Evolutionary conservation across 2,113 vertebrate genomes (phyloP).

Genomic region (Speoplatyrhinus poulsoni): DNA sequence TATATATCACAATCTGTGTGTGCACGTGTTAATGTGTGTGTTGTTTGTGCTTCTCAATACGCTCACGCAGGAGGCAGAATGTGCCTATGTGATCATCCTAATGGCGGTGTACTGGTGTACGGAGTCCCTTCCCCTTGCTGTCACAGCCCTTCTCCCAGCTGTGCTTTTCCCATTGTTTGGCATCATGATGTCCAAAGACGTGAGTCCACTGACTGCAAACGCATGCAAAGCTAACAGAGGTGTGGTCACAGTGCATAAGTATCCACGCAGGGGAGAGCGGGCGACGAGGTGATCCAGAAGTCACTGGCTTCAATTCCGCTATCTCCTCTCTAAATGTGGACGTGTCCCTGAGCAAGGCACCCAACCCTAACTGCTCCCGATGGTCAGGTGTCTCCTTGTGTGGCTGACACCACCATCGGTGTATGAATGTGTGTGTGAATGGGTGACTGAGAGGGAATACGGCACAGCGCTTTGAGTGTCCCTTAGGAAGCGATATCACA

Average conservation of each 20-base stretch:
- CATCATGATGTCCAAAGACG: slow-evolving; percentile 87
- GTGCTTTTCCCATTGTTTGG: slow-evolving; percentile 91
- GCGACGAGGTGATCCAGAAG: too few species aligned
- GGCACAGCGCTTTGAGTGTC: too few species aligned
- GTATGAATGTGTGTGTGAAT: too few species aligned
- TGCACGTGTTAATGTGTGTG: not conserved
- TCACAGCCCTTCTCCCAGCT: slow-evolving; percentile 88
- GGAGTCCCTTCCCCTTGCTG: slow-evolving; percentile 89
- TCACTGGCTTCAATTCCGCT: too few species aligned
- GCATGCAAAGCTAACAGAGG: not conserved
- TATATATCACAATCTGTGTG: not conserved
- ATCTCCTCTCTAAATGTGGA: too few species aligned
- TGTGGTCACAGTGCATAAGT: not conserved
- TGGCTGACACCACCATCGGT: too few species aligned
- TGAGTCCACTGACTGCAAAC: slow-evolving; percentile 50
- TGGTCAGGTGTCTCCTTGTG: too few species aligned
- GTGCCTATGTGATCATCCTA: slow-evolving; percentile 87
- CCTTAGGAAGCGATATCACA: too few species aligned
- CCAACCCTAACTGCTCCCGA: too few species aligned
- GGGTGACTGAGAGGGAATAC: too few species aligned
- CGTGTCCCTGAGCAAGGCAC: too few species aligned
- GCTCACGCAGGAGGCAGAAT: slow-evolving; percentile 83
- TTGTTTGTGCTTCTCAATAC: slow-evolving; percentile 13
- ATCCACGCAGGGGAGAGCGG: not conserved
- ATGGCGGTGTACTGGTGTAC: slow-evolving; percentile 97